Evolutionary conservation across 2,113 vertebrate species (phyloP), one percentile per base, ranked within the genome.

Genomic region (Ictalurus punctatus): DNA sequence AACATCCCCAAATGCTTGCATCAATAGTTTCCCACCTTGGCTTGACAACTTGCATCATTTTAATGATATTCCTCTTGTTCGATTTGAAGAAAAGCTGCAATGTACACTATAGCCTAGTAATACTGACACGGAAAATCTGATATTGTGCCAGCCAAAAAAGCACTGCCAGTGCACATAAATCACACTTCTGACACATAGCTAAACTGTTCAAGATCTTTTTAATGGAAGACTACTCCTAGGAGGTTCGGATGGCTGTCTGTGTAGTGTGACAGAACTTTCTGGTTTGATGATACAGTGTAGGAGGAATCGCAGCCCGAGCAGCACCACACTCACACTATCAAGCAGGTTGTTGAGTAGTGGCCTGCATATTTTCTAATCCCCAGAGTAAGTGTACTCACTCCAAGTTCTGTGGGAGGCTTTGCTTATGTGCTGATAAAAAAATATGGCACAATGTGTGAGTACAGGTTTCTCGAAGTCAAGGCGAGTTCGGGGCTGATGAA

Each of bases 311-410:
- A 88, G 58, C 83, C 58, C 44, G 82, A 84, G 82, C 48, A 78
- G 58, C 87, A 65, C 73, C 87, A 78, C 44, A 65, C 87, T 88
- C 87, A 78, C 71, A 65, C 87, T 84, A 59, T 88, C 82, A 65
- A 74, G 58, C 82, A 76, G 56, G 71, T 84, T 88, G 82, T 79
- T 34, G 82, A 84, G 71, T 65, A 84, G 81, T 37, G 19, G 54
- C 78, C 61, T 82, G 81, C 81, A 88, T 88, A 88, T 59, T 88
- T 88, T 76, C 81, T 84, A 84, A 88, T 88, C 87, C 87, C 63
- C 71, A 79, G 87, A 84, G 87, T 84, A 82, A 78, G 58, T 44
- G 71, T 56, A 40, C 83, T 84, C 71, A 88, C 25, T 71, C 71
- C 87, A 78, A 67, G 58, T 88, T 84, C 82, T n/a, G 87, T 88